Evolutionary conservation across 2,113 vertebrate species (phyloP).

Genomic region (Oxyura jamaicensis): DNA sequence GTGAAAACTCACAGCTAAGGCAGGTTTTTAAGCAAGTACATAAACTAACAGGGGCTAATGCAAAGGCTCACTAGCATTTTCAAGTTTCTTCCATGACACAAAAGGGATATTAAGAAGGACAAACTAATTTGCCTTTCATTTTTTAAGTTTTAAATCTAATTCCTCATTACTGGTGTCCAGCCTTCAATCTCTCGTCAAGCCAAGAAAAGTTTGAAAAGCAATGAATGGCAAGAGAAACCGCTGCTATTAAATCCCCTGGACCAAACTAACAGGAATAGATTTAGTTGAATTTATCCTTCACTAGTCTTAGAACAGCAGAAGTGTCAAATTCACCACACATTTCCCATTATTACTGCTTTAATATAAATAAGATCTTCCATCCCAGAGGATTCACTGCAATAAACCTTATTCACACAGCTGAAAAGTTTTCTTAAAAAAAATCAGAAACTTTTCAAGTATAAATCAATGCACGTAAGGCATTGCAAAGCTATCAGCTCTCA

Average conservation of each 20-base stretch:
- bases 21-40: background rate
- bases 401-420: background rate
- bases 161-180: background rate
- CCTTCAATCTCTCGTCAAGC: background rate
- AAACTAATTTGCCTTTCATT: background rate
- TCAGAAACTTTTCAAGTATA: background rate
- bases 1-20: background rate
- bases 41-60: background rate
- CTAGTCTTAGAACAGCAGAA: background rate
- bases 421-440: background rate
- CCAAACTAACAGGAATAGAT: background rate
- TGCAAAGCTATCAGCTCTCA: background rate
- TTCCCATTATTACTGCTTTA: background rate
- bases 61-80: background rate
- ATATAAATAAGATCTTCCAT: background rate
- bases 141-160: background rate
- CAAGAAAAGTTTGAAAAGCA: background rate
- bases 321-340: background rate
- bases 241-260: background rate
- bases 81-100: background rate
- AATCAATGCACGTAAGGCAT: background rate
- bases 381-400: background rate
- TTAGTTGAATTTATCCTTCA: background rate
- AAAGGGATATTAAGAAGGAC: background rate
- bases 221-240: background rate